phyloP scores from a whole-genome alignment of 2,113 vertebrate genomes.

The Laticauda colubrina region DNA sequence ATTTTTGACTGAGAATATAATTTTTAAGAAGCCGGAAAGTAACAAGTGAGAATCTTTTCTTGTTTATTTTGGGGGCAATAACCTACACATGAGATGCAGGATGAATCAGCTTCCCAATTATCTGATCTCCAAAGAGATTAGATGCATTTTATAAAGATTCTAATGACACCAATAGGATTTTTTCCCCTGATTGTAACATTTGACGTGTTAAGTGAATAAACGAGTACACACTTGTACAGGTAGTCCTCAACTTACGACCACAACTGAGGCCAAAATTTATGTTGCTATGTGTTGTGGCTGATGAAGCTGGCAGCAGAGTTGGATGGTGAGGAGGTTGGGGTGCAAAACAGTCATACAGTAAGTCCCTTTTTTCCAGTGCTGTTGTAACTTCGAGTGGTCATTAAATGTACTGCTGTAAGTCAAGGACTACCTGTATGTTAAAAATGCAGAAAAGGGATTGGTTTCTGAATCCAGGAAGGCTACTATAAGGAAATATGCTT shows the following conservation, averaged over 20 bases:
- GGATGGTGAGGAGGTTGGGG: no score
- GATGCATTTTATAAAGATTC: neutral
- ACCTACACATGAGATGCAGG: neutral
- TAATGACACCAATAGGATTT: neutral
- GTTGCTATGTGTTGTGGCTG: neutral
- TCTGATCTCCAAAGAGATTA: neutral
- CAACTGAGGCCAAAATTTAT: neutral
- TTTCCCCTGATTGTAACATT: accelerated
- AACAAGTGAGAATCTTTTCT: neutral
- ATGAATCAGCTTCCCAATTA: neutral
- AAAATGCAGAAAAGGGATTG: neutral
- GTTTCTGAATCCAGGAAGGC: neutral
- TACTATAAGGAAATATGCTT: neutral
- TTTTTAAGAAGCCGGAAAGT: neutral
- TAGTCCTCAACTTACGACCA: neutral
- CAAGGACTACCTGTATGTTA: neutral
- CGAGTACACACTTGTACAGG: neutral
- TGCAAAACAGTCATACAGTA: no score
- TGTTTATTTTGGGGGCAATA: neutral
- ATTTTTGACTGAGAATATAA: neutral
- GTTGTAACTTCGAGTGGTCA: neutral
- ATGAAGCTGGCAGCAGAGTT: no score
- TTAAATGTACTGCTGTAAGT: neutral
- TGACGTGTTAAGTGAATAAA: neutral
- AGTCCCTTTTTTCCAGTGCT: neutral